Conservation (phyloP, 2,113 vertebrate species). For the Pholis gunnellus region DNA sequence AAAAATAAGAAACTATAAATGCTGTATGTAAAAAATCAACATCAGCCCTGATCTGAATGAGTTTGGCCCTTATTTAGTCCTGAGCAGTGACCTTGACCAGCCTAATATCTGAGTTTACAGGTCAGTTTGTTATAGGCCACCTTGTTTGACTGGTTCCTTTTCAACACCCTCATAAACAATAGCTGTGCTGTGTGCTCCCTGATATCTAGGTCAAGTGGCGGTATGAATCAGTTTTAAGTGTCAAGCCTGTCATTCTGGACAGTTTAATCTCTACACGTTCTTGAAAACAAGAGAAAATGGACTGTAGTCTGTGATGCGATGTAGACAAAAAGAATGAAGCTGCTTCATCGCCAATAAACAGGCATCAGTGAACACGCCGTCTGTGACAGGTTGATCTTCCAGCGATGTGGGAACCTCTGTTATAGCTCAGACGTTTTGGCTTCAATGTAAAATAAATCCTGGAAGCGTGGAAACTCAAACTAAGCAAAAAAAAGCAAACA, state of each 20-base stretch:
- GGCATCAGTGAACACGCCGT: neutral
- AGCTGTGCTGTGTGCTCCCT: neutral
- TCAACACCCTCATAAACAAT: constrained; percentile 20
- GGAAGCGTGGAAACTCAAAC: neutral
- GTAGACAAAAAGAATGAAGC: neutral
- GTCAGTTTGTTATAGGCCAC: constrained; percentile 32
- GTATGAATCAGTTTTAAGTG: neutral
- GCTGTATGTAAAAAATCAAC: neutral
- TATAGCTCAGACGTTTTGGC: neutral
- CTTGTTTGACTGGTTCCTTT: constrained; percentile 33
- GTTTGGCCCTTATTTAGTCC: constrained; percentile 36
- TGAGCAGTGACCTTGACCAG: constrained; percentile 65
- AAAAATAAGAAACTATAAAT: neutral
- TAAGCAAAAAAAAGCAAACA: constrained; percentile 1
- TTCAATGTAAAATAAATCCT: neutral
- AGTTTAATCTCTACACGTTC: neutral
- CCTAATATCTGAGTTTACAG: constrained; percentile 48
- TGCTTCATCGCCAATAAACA: neutral
- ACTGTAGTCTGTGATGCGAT: neutral
- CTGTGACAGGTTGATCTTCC: neutral
- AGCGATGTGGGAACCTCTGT: neutral
- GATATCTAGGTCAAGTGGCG: neutral
- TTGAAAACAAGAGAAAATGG: neutral
- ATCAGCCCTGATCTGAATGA: neutral
- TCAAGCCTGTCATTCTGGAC: neutral